phyloP scores from a whole-genome alignment of 2,888 invertebrate species.

The Ctenicera cuprea region DNA sequence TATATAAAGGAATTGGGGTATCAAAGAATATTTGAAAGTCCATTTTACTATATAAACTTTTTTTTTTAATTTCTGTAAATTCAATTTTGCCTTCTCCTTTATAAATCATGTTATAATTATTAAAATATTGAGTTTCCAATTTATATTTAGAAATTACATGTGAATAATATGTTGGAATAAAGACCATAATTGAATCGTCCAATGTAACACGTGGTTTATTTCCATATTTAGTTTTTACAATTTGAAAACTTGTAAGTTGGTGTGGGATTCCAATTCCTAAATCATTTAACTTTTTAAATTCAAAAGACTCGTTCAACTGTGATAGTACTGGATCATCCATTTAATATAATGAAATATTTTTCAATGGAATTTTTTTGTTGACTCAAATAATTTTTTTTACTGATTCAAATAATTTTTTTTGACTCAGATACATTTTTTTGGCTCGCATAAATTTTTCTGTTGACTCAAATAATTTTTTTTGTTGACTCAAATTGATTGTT shows the following conservation, averaged over 20 bases:
- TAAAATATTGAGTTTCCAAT: constrained; percentile 13
- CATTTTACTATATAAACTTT: constrained; percentile 8
- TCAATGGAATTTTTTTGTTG: constrained; percentile 3
- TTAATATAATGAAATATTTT: constrained; percentile 5
- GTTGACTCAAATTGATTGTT: background rate
- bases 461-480: no score
- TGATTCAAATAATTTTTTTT: background rate
- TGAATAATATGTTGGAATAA: constrained; percentile 11
- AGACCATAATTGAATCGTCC: constrained; percentile 13
- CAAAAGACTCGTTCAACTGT: background rate
- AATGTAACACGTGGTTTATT: constrained; percentile 16
- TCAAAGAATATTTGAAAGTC: background rate
- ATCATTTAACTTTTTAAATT: constrained; percentile 5
- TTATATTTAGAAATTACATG: constrained; percentile 17
- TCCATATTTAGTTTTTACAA: constrained; percentile 15
- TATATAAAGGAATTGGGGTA: background rate
- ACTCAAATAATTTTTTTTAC: background rate
- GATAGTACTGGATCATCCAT: no score
- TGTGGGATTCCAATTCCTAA: constrained; percentile 10
- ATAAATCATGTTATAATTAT: constrained; percentile 17
- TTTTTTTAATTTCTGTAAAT: background rate
- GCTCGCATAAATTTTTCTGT: constrained; percentile 10
- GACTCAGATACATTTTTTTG: background rate
- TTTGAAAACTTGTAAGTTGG: background rate
- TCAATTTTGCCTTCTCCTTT: constrained; percentile 9